Evolutionary conservation across 2,797 vertebrate species (phyloP).

Genomic region (Alcedo atthis): DNA sequence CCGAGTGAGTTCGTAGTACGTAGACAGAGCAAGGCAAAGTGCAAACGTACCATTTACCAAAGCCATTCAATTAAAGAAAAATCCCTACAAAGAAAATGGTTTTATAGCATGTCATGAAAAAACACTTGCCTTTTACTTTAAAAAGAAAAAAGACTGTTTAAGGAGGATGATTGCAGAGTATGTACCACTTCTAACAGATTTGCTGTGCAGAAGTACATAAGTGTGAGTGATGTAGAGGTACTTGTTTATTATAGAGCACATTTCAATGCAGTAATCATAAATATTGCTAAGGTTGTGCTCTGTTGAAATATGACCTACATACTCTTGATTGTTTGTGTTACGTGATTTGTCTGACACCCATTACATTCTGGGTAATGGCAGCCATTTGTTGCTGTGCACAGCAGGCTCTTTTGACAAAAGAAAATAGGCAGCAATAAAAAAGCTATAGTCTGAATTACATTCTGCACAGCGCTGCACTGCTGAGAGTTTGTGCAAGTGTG

Average conservation of each 20-base stretch:
- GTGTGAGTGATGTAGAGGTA: constrained; percentile 84
- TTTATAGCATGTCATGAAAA: constrained; percentile 62
- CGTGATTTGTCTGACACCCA: constrained; percentile 87
- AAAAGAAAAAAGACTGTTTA: constrained; percentile 69
- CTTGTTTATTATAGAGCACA: constrained; percentile 88
- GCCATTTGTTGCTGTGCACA: constrained; percentile 91
- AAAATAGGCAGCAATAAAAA: constrained; percentile 87
- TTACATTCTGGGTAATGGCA: constrained; percentile 91
- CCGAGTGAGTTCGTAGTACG: neutral
- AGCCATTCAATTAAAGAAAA: constrained; percentile 74
- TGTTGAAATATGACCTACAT: constrained; percentile 86
- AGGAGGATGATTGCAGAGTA: constrained; percentile 66
- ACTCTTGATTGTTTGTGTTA: constrained; percentile 88
- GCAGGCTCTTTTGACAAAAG: constrained; percentile 88
- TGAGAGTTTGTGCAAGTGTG: constrained; percentile 95
- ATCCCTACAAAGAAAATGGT: constrained; percentile 60
- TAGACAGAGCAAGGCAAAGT: constrained; percentile 18
- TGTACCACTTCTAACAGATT: constrained; percentile 74
- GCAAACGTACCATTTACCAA: constrained; percentile 36
- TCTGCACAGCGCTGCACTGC: constrained; percentile 80
- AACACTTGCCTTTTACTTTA: constrained; percentile 73
- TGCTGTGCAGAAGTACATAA: constrained; percentile 83
- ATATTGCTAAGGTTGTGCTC: constrained; percentile 84
- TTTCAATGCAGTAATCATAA: constrained; percentile 90
- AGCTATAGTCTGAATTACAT: constrained; percentile 89